These are phyloP conservation scores for Callipepla californica DNA, from an alignment of 2,113 vertebrate genomes.

Conservation along the genomic window DNA sequence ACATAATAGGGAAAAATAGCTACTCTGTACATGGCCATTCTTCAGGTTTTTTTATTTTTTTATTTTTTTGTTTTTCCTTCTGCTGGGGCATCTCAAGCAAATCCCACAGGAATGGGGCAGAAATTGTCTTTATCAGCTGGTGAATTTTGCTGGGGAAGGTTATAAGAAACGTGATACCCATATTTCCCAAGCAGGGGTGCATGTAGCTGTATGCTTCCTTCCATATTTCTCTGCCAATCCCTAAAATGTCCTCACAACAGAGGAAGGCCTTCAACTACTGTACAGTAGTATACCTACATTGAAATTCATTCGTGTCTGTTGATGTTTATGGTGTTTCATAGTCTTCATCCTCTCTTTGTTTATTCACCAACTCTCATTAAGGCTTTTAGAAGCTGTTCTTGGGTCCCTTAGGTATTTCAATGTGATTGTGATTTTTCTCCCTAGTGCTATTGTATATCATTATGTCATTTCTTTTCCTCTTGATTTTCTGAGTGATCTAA, in stretches of 20 bases:
- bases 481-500: background rate
- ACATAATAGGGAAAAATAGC: background rate
- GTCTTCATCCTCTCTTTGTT: slow-evolving; percentile 10
- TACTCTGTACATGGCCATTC: background rate
- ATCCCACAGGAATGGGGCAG: background rate
- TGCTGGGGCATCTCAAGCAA: background rate
- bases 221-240: background rate
- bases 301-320: background rate
- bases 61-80: background rate
- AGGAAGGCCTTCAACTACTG: background rate
- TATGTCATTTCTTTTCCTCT: background rate
- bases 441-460: background rate
- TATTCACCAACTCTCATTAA: slow-evolving; percentile 11
- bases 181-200: background rate
- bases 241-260: background rate
- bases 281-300: background rate
- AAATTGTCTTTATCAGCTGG: background rate
- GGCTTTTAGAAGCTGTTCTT: background rate
- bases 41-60: background rate
- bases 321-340: background rate
- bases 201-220: background rate
- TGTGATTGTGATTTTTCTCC: background rate
- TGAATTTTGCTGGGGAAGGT: background rate
- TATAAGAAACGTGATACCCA: background rate
- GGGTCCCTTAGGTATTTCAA: background rate